Percentiles rank a stretch among this genome's conserved stretches.
These are phyloP conservation scores for Leptopilina drosophilae DNA, from an alignment of 2,888 invertebrate genomes.

Conservation along the genomic window DNA sequence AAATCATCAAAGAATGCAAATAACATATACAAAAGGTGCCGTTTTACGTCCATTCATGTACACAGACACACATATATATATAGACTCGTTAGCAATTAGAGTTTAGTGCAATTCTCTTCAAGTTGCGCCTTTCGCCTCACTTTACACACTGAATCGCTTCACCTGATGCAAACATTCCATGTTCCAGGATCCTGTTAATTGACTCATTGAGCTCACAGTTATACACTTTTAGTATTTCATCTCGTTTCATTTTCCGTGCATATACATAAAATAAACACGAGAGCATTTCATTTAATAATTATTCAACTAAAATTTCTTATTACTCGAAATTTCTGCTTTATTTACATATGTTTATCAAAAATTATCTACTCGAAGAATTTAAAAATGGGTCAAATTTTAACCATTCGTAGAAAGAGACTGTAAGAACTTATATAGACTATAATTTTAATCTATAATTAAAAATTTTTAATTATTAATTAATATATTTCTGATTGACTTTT, in stretches of 20 bases:
- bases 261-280: not conserved
- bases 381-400: no score
- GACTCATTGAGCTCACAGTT: slow-evolving; percentile 39
- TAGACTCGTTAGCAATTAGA: slow-evolving; percentile 68
- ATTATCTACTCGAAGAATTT: no score
- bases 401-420: no score
- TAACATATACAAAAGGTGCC: slow-evolving; percentile 64
- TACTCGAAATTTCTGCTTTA: not conserved
- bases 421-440: no score
- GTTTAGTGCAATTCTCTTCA: slow-evolving; percentile 55
- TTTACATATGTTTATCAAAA: not conserved
- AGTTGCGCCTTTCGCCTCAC: slow-evolving; percentile 42
- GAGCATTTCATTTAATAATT: not conserved
- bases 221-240: slow-evolving; percentile 14
- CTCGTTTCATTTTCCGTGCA: slow-evolving; percentile 13
- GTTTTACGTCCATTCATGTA: slow-evolving; percentile 71
- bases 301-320: not conserved
- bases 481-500: no score
- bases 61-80: no score
- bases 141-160: slow-evolving; percentile 52
- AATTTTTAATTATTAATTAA: no score
- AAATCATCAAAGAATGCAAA: slow-evolving; percentile 8
- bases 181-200: slow-evolving; percentile 53
- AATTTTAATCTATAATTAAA: no score
- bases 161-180: slow-evolving; percentile 51